Evolutionary conservation across 92 coral and sea anemone genomes (phyloP).

Genomic region (Blastomussa wellsi): DNA sequence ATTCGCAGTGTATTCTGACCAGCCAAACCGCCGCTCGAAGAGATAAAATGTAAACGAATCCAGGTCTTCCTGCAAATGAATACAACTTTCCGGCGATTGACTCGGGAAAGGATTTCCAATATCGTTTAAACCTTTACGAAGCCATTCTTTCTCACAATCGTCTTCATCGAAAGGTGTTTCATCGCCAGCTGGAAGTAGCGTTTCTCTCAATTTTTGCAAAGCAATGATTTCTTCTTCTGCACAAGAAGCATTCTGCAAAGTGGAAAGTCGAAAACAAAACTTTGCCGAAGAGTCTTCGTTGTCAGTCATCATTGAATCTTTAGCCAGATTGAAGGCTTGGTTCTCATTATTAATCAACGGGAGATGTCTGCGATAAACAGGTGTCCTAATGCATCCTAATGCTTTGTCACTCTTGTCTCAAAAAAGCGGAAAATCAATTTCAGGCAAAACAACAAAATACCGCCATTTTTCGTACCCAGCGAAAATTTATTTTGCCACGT

Average conservation of each 20-base stretch:
- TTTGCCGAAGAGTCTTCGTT: constrained; percentile 28
- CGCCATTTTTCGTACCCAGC: constrained; percentile 53
- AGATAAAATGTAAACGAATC: constrained; percentile 87
- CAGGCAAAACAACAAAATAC: constrained; percentile 29
- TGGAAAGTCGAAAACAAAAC: constrained; percentile 19
- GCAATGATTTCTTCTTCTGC: constrained; percentile 81
- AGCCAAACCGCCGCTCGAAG: constrained; percentile 94
- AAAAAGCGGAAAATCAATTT: constrained; percentile 7
- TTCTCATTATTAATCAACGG: constrained; percentile 9
- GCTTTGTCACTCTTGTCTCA: neutral
- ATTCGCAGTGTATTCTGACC: constrained; percentile 84
- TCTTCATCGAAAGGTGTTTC: constrained; percentile 48
- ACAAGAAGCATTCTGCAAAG: constrained; percentile 58
- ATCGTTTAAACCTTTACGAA: constrained; percentile 62
- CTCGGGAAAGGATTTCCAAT: constrained; percentile 81
- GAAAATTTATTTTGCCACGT: constrained; percentile 78
- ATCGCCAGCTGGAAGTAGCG: constrained; percentile 37
- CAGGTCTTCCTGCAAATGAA: constrained; percentile 64
- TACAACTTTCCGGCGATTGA: constrained; percentile 65
- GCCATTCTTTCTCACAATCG: constrained; percentile 87
- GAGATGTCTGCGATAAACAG: constrained; percentile 29
- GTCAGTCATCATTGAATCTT: constrained; percentile 27
- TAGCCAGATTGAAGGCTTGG: constrained; percentile 16
- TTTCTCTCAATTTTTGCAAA: constrained; percentile 70
- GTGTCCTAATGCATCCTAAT: constrained; percentile 20